phyloP scores from a whole-genome alignment of 2,888 invertebrate species.

The Ceramica pisi region DNA sequence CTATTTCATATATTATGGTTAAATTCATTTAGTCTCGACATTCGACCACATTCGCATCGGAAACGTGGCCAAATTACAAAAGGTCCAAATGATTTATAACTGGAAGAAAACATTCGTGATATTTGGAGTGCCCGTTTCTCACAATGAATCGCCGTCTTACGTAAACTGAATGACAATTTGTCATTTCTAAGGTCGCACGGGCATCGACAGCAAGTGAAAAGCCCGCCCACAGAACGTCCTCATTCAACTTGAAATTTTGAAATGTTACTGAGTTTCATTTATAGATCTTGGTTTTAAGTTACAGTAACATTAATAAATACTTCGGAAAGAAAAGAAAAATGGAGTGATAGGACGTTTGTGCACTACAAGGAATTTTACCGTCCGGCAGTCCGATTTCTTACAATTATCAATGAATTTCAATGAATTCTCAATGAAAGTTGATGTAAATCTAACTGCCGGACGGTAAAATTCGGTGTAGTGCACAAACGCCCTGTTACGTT shows the following conservation, averaged over 20 bases:
- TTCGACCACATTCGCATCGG: background rate
- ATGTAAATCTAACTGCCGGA: too few species aligned
- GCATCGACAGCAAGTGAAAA: slow-evolving; percentile 38
- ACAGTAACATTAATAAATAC: background rate
- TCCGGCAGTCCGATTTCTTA: too few species aligned
- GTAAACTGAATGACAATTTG: slow-evolving; percentile 47
- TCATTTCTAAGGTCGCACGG: slow-evolving; percentile 39
- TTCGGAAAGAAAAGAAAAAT: background rate
- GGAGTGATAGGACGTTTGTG: too few species aligned
- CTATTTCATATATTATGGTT: too few species aligned
- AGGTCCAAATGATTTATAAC: slow-evolving; percentile 1
- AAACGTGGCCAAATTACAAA: background rate
- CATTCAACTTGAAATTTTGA: slow-evolving; percentile 33
- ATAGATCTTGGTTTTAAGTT: slow-evolving; percentile 9
- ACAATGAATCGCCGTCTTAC: slow-evolving; percentile 57
- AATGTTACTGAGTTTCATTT: slow-evolving; percentile 27
- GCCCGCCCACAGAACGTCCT: slow-evolving; percentile 36
- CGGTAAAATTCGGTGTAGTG: too few species aligned
- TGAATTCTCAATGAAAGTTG: too few species aligned
- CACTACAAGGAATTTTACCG: too few species aligned
- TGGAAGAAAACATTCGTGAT: slow-evolving; percentile 2
- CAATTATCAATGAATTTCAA: too few species aligned
- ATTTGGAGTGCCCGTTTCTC: slow-evolving; percentile 50
- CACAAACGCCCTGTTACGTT: too few species aligned
- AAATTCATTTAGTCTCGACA: background rate